Evolutionary conservation across 2,888 invertebrate species (phyloP).

Genomic region (Aspidiotus destructor): DNA sequence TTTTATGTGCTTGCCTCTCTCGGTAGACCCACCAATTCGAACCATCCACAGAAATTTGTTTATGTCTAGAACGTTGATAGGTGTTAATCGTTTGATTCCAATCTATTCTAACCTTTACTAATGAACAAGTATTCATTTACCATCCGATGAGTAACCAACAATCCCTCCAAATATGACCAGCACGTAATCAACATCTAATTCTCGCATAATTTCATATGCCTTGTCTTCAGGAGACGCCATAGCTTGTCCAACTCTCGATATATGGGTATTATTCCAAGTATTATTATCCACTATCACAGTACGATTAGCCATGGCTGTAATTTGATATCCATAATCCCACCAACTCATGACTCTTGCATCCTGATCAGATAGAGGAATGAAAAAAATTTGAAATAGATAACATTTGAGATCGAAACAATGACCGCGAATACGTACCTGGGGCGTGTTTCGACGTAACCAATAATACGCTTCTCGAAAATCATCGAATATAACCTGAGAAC

Average conservation of each 20-base stretch:
- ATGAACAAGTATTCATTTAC: slow-evolving; percentile 42
- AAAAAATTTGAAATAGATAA: slow-evolving; percentile 26
- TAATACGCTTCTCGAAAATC: slow-evolving; percentile 98
- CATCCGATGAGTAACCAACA: slow-evolving; percentile 96
- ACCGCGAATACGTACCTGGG: slow-evolving; percentile 51
- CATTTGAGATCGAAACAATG: background rate
- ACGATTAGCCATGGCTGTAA: slow-evolving; percentile 97
- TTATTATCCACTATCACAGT: slow-evolving; percentile 98
- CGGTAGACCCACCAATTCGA: slow-evolving; percentile 88
- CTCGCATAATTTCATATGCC: slow-evolving; percentile 95
- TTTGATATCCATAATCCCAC: slow-evolving; percentile 99
- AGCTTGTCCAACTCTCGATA: slow-evolving; percentile 93
- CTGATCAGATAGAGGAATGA: slow-evolving; percentile 43
- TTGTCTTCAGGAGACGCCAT: slow-evolving; percentile 96
- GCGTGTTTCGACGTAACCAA: slow-evolving; percentile 93
- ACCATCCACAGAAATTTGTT: slow-evolving; percentile 99
- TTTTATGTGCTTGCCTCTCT: slow-evolving; percentile 86
- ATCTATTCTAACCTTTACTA: no score
- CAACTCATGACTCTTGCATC: slow-evolving; percentile 97
- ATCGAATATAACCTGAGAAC: slow-evolving; percentile 92
- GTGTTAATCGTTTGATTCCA: no score
- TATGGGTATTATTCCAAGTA: slow-evolving; percentile 99
- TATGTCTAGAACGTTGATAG: slow-evolving; percentile 56
- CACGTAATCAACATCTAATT: slow-evolving; percentile 95
- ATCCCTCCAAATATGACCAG: slow-evolving; percentile 97